Base-by-base conservation (phyloP, 2,113 vertebrate species). In the Tachycineta bicolor region DNA sequence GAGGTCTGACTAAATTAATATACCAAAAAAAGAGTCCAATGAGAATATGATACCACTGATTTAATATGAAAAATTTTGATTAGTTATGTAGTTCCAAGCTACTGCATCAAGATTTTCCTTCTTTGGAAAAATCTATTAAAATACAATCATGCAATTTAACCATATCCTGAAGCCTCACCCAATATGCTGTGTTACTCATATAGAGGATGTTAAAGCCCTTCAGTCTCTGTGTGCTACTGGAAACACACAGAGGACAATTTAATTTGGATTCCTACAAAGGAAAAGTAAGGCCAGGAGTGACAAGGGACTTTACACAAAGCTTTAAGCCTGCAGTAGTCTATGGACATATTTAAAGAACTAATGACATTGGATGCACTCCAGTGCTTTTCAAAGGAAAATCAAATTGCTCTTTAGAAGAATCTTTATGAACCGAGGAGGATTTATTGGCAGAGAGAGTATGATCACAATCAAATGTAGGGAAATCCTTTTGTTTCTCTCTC, bases 351-450 rank as follows among this genome's bases (percentile, higher is more conserved):
- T 93, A 68, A 92, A 96, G 62, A 93, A 71, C 43, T 91, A 82
- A 94, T 89, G 78, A 65, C 46, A 83, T 85, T 90, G 85, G 63
- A 91, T 80, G 59, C 78, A 95, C 70, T 89, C 78, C n/a, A 77
- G 46, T 88, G 75, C 50, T 77, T 89, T 93, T 79, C 81, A 95
- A 94, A 93, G 67, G 58, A 56, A 94, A 95, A 93, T 85, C 50
- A 83, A 97, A 85, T 83, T 85, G 74, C 63, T 88, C 55, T 95
- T 87, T 69, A 85, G 62, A 87, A 91, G 50, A 85, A 79, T 69
- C 50, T 79, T 87, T 85, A 67, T 68, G 82, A 94, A 65, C 43
- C 0, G 0, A 89, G 37, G 26, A 91, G 50, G 29, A 77, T 67
- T 87, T 91, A 85, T 69, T 79, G 18, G 69, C 62, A 58, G 62